Evolutionary conservation across 2,113 vertebrate genomes (phyloP), one percentile per base, ranked within the genome.

Genomic region (Labeo catla): DNA sequence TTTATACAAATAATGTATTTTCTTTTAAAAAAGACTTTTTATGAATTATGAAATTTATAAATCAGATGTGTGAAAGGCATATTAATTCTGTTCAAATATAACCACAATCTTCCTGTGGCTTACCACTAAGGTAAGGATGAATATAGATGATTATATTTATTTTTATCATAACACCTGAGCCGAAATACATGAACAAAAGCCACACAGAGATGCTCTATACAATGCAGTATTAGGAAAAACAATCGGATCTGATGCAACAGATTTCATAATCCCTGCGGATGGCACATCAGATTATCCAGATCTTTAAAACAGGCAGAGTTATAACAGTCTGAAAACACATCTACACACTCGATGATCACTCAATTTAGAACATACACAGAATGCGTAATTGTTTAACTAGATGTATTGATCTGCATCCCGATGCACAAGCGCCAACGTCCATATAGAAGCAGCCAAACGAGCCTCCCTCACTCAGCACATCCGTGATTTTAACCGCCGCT

Each of bases 201-300:
- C 36, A 15, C 15, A 54, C 8, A 54, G 74, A 34, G 49, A 54
- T 54, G 74, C 16, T 68, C 7, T 34, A 34, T 65, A 66, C 39
- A 39, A 70, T 39, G 36, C 36, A 43, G 28, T 36, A 28, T 36
- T 66, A 36, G 28, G 28, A 9, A 28, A 66, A 66, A 34, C 63
- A 59, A 59, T 8, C 28, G 0, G 23, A 54, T 77, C 49, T 77
- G 76, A 77, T 77, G 78, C 57, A 81, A 81, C 39, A 81, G 36
- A 81, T 81, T 81, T 80, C 77, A 80, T 80, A 80, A 80, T 45
- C 36, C 77, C 54, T 8, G 77, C 77, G 63, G 36, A 61, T 80
- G 57, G 61, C 49, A 36, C 23, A 61, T n/a, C n/a, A 61, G 34
- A 80, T 80, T 61, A 63, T 61, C 8, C 34, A 34, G 34, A 39